Conservation (phyloP, 2,888 invertebrate species). For the Polietes domitor region DNA sequence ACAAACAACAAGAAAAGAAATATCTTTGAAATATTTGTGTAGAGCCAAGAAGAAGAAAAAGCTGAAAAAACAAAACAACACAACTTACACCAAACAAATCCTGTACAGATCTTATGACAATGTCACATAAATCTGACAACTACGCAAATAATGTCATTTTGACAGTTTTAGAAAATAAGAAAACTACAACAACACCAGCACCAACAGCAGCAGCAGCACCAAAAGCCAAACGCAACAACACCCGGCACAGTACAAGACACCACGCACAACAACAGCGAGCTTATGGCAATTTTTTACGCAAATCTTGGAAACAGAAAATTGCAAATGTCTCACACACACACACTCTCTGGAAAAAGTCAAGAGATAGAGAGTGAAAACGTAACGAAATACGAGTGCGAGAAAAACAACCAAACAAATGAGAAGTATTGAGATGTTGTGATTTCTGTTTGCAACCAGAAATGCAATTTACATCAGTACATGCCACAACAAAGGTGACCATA, state of each 20-base stretch:
- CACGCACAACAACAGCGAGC: not conserved
- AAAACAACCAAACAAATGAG: not conserved
- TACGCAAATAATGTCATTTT: constrained; percentile 69
- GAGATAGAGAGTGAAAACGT: constrained; percentile 9
- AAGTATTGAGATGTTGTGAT: constrained; percentile 7
- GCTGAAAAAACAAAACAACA: not conserved
- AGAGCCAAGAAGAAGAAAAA: not conserved
- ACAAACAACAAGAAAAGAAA: not conserved
- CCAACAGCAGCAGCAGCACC: not conserved
- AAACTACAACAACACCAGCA: constrained; percentile 9
- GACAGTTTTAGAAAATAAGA: constrained; percentile 53
- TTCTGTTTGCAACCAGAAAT: not conserved
- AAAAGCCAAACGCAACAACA: constrained; percentile 4
- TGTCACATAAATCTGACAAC: constrained; percentile 71
- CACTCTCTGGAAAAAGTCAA: not conserved
- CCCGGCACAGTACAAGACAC: not conserved
- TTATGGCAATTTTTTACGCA: constrained; percentile 12
- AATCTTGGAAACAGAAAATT: not conserved
- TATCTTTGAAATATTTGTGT: constrained; percentile 39
- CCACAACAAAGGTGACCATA: not conserved
- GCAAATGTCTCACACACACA: not conserved
- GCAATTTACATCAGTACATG: not conserved
- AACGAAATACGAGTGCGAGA: not conserved
- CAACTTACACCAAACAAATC: constrained; percentile 54
- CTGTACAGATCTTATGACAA: constrained; percentile 64